Percentiles rank a stretch among this genome's conserved stretches.
Conservation (phyloP, 2,888 invertebrate species). For the Lepetodrilus schrolli region DNA sequence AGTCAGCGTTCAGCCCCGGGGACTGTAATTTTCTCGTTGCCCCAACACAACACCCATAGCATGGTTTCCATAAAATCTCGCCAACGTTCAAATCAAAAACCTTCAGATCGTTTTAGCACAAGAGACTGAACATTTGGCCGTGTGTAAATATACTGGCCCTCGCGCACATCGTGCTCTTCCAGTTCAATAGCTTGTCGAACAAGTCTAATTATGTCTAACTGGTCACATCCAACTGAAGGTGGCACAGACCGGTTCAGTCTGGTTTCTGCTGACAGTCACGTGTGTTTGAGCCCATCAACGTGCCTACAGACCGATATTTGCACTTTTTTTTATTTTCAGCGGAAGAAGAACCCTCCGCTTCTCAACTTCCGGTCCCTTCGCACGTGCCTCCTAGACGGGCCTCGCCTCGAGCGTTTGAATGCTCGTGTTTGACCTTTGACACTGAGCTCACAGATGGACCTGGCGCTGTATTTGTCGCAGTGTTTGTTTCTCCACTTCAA, state of each 20-base stretch:
- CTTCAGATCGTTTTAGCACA: conserved; percentile 6
- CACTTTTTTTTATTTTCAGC: conserved; percentile 25
- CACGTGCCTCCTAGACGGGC: conserved; percentile 27
- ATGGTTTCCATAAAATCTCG: neutral
- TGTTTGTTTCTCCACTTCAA: conserved; percentile 69
- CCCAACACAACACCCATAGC: neutral
- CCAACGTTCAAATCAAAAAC: too few species aligned
- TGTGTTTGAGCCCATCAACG: neutral
- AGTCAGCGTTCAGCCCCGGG: too few species aligned
- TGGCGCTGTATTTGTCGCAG: conserved; percentile 66
- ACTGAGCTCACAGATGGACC: conserved; percentile 63
- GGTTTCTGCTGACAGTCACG: conserved; percentile 1
- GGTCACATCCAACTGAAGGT: neutral
- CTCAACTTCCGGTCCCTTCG: neutral
- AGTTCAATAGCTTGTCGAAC: conserved; percentile 1
- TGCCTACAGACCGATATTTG: conserved; percentile 8
- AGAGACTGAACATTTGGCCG: neutral
- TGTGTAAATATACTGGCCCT: neutral
- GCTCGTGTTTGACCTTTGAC: conserved; percentile 7
- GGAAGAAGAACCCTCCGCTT: neutral
- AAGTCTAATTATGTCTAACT: conserved; percentile 1
- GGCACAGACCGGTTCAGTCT: conserved; percentile 5
- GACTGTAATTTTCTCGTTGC: too few species aligned
- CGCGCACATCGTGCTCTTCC: neutral
- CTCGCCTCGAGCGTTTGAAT: conserved; percentile 18